Evolutionary conservation across 1,140 invertebrate genomes (phyloP), one percentile per base, ranked within the genome.

Genomic region (Drosophila azteca): DNA sequence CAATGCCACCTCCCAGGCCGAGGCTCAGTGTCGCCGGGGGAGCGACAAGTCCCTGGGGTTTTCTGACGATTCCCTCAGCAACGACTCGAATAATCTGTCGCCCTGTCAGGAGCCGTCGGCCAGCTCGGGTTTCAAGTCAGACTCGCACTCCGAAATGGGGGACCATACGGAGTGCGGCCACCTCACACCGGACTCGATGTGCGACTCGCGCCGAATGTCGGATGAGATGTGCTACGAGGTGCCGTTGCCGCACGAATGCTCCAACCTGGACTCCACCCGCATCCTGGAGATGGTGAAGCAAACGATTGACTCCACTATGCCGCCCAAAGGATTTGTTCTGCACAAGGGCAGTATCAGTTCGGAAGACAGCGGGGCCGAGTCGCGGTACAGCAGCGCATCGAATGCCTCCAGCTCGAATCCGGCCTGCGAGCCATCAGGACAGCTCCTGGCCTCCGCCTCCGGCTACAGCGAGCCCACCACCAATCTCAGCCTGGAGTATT

Each of bases 201-300:
- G 90, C 52, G 91, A 92, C 24, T 90, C 88, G 0, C 75, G 90
- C 3, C 87, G 91, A 45, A 91, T 91, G 89, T 91, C 91, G 13
- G 83, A 90, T 3, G 93, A 93, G 46, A 94, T 94, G 78, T 94
- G 93, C 68, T 94, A 93, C 59, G 95, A 96, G 90, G 94, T 97
- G 0, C 94, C 95, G 17, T 91, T 97, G n/a, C 96, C 96, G 0
- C 95, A 96, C 15, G 94, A 96, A 46, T 97, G 96, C 88, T 96
- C 96, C 11, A 94, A 95, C 78, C 92, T 97, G 43, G 95, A 96
- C 89, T 95, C 95, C 0, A 94, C 94, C 46, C 94, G 96, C 48
- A 97, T 98, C 62, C 92, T 98, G 8, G 95, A 95, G 64, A 93
- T 97, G 69, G 94, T 98, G 6, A 97, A 97, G 89, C 94, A 96